Percentiles rank a stretch among this genome's conserved stretches.
These are phyloP conservation scores for Dicrostonyx torquatus DNA, from an alignment of 2,797 vertebrate genomes.

Conservation along the genomic window DNA sequence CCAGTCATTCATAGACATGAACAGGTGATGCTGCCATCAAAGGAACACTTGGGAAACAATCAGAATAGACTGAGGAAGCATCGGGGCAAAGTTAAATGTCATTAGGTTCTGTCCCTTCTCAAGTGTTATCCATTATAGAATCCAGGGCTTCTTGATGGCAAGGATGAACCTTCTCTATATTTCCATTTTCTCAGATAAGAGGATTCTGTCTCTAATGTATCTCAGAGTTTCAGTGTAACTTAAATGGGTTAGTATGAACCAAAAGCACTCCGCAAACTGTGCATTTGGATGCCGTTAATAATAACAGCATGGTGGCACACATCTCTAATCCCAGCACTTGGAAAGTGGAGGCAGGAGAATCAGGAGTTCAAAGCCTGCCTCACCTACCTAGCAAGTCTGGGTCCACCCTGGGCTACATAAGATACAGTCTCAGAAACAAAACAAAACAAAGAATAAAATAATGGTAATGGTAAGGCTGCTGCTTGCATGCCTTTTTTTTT, in stretches of 20 bases:
- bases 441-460: not conserved
- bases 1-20: fast-evolving
- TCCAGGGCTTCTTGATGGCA: not conserved
- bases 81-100: not conserved
- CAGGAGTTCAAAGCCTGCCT: not conserved
- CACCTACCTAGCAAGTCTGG: not conserved
- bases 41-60: not conserved
- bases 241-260: not conserved
- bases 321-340: not conserved
- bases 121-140: not conserved
- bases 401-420: not conserved
- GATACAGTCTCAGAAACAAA: not conserved
- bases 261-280: not conserved
- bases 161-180: not conserved
- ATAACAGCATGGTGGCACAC: not conserved
- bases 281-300: not conserved
- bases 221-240: not conserved
- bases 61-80: not conserved
- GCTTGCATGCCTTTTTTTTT: not conserved
- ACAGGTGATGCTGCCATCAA: not conserved
- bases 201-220: not conserved
- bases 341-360: not conserved
- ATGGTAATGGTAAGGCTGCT: not conserved
- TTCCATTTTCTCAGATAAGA: not conserved
- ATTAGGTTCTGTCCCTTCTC: not conserved